Percentiles rank a stretch among this genome's conserved stretches.
Conservation (phyloP, 1,140 invertebrate species). For the Brachionus manjavacas region DNA sequence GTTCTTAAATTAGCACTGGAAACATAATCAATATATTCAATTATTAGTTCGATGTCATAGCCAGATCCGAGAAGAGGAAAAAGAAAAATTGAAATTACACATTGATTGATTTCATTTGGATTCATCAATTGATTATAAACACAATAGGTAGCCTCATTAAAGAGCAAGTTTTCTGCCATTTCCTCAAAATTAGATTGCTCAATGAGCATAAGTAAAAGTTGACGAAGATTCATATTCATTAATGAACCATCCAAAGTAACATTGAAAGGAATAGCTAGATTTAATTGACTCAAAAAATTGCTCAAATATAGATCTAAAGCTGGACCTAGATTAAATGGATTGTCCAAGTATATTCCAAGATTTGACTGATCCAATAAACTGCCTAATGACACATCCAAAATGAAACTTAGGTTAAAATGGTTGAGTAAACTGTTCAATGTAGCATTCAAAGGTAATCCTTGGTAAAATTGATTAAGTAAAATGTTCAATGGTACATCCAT, state of each 20-base stretch:
- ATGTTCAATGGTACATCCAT: not conserved
- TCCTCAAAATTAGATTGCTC: not conserved
- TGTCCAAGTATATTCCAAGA: too few species aligned
- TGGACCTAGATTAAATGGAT: too few species aligned
- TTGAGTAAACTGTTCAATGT: too few species aligned
- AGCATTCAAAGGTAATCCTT: too few species aligned
- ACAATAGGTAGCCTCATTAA: not conserved
- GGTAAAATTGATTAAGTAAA: too few species aligned
- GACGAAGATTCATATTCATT: not conserved
- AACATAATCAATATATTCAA: not conserved
- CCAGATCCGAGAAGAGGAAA: not conserved
- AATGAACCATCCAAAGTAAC: not conserved
- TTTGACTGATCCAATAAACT: too few species aligned
- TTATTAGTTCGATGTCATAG: not conserved
- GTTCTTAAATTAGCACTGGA: not conserved
- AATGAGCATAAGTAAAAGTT: not conserved
- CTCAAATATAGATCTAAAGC: too few species aligned
- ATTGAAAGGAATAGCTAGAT: too few species aligned
- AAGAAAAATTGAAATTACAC: not conserved
- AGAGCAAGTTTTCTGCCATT: not conserved
- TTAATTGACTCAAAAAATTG: too few species aligned
- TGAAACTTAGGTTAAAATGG: too few species aligned
- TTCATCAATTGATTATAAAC: not conserved
- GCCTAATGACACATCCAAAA: too few species aligned
- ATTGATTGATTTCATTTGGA: not conserved